Evolutionary conservation across 2,797 vertebrate genomes (phyloP), one percentile per base, ranked within the genome.

Genomic region (Denticeps clupeoides): DNA sequence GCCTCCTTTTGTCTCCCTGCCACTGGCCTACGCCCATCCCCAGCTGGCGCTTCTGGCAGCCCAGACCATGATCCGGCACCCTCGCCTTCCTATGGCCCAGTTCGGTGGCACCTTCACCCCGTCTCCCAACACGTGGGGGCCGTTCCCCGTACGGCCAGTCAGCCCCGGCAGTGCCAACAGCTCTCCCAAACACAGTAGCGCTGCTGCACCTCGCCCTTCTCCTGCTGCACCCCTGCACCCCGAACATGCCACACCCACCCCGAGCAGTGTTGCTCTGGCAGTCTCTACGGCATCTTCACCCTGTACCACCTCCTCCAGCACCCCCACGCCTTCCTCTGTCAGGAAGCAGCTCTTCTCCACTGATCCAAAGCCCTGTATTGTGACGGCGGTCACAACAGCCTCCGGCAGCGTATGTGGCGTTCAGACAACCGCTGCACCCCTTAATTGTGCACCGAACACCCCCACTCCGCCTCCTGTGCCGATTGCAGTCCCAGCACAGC

Each of bases 51-150:
- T 97, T 41, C 79, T 99, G 65, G 92, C 93, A 56, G 91, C 92
- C 56, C 94, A 97, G 80, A 95, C 94, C 81, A 95, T 98, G 80
- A 96, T 97, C 72, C 85, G 93, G 56, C 95, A 98, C 72, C 92
- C 95, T 64, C 90, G 91, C 54, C 83, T 99, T 68, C 95, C 94
- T 45, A 93, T 97, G 90, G 91, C 94, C 24, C 93, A 97, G 33
- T 96, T 99, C 53, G 94, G 94, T 55, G 94, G 93, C 64, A 94
- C 93, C 35, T 98, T 97, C 73, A 84, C 92, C 41, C 85, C 91
- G 4, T 89, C 91, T 3, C 84, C 93, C 13, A 94, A 90, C 68
- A 96, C 94, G 32, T 99, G 95, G 95, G 95, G 95, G 55, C 91
- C 94, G 53, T 99, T 99, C 71, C 93, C 95, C 1, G 94, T 99